Evolutionary conservation across 2,888 invertebrate species (phyloP).

Genomic region (Pardosa pseudoannulata): DNA sequence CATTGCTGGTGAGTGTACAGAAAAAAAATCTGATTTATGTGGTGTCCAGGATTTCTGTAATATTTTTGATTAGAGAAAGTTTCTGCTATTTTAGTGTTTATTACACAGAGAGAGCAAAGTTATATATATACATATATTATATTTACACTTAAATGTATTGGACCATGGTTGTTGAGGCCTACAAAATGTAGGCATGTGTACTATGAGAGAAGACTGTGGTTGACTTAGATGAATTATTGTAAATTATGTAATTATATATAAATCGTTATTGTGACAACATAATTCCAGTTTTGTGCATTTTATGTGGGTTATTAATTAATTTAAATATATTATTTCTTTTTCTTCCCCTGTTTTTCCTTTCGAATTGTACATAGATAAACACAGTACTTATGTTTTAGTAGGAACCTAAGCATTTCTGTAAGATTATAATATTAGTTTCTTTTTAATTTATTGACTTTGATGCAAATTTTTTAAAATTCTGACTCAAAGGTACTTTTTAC

Average conservation of each 20-base stretch:
- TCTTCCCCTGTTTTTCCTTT: not conserved
- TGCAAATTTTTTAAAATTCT: too few species aligned
- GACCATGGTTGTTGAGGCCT: conserved; percentile 29
- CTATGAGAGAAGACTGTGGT: conserved; percentile 23
- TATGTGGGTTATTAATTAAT: not conserved
- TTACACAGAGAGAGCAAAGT: conserved; percentile 45
- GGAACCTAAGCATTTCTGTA: too few species aligned
- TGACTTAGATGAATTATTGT: conserved; percentile 14
- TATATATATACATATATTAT: conserved; percentile 55
- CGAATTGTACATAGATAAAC: too few species aligned
- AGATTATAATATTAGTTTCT: too few species aligned
- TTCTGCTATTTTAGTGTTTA: conserved; percentile 58
- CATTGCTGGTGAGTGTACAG: conserved; percentile 56
- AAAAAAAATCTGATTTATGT: conserved; percentile 33
- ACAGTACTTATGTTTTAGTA: too few species aligned
- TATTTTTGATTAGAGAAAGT: conserved; percentile 52
- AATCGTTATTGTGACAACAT: not conserved
- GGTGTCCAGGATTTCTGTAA: conserved; percentile 65
- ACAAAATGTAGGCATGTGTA: conserved; percentile 4
- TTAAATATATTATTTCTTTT: not conserved
- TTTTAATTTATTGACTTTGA: too few species aligned
- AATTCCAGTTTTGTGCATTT: not conserved
- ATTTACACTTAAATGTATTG: conserved; percentile 49
- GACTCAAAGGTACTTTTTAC: too few species aligned
- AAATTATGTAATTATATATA: not conserved